Base-by-base conservation (phyloP, 2,888 invertebrate genomes). In the Athetis lepigone region DNA sequence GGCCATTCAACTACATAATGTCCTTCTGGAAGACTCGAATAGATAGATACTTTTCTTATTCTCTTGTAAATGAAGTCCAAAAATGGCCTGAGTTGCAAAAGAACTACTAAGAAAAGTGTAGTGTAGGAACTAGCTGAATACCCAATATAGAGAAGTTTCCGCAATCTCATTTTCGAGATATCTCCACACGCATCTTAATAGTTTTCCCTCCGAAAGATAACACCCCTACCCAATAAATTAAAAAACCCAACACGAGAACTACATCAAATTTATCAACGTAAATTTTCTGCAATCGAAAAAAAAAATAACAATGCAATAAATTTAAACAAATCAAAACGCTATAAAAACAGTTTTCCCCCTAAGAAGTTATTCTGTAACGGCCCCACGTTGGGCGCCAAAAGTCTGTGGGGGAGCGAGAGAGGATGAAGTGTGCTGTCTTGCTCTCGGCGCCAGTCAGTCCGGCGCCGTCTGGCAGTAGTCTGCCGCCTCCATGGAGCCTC, bases 401-500 rank as follows among this genome's bases (percentile, higher is more conserved):
- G 71, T 83, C 83, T 77, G 77, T 50, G 59, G 43, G 64, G 33
- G 70, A 80, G n/a, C 18, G 83, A 75, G 83, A 83, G 76, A 61
- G 80, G 77, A 57, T 49, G 56, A 51, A 66, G 69, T 75, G 63
- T 61, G 70, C 71, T 61, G 76, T 88, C 88, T 81, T 84, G 42
- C 76, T 88, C 85, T 59, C 82, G 89, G 95, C 95, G 96, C 95
- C 96, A 94, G 95, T 85, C 95, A 87, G 91, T 80, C 92, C 89
- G 96, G 95, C 95, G 95, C 95, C 95, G 92, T 88, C 88, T 90
- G 82, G 77, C 78, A 76, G 76, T 73, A 79, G 92, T 90, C 91
- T 91, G 87, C 77, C 91, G 92, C 84, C 92, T 76, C 70, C 52
- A 63, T 81, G 91, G 92, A 91, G 92, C 92, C 91, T 81, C 84